These are phyloP conservation scores for Betta splendens DNA, from an alignment of 2,797 vertebrate genomes.

Conservation along the genomic window DNA sequence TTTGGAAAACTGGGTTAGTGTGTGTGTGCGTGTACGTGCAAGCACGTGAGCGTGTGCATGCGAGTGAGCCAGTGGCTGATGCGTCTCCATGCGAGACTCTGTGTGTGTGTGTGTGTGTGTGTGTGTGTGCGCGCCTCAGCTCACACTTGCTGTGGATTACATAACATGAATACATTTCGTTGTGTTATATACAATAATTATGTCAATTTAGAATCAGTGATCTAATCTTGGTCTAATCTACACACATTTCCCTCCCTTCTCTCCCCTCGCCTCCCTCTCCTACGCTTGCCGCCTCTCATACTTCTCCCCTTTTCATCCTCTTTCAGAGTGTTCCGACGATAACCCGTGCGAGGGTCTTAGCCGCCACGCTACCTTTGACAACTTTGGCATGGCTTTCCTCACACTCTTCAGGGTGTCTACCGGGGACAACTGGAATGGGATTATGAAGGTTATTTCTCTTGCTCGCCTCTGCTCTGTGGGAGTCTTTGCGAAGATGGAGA, in stretches of 20 bases:
- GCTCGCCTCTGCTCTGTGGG: conserved; percentile 16
- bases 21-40: conserved; percentile 39
- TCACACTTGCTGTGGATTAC: conserved; percentile 58
- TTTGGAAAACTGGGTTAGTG: conserved; percentile 95
- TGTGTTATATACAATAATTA: conserved; percentile 64
- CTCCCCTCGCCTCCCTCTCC: conserved; percentile 28
- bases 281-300: conserved; percentile 27
- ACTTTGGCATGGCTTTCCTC: conserved; percentile 97
- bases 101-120: conserved; percentile 16
- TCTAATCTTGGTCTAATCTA: conserved; percentile 48
- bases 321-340: conserved; percentile 89
- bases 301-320: conserved; percentile 27
- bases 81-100: no score
- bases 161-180: conserved; percentile 64
- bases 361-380: conserved; percentile 94
- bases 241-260: conserved; percentile 40
- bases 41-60: conserved; percentile 36
- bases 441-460: conserved; percentile 91
- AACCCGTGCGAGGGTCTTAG: conserved; percentile 95
- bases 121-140: conserved; percentile 29
- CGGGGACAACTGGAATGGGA: conserved; percentile 98
- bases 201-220: conserved; percentile 48
- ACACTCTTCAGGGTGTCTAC: conserved; percentile 96
- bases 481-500: conserved; percentile 41
- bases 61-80: conserved; percentile 23